Evolutionary conservation across 1,140 invertebrate species (phyloP), one percentile per base, ranked within the genome.

Genomic region (Bombus terrestris): DNA sequence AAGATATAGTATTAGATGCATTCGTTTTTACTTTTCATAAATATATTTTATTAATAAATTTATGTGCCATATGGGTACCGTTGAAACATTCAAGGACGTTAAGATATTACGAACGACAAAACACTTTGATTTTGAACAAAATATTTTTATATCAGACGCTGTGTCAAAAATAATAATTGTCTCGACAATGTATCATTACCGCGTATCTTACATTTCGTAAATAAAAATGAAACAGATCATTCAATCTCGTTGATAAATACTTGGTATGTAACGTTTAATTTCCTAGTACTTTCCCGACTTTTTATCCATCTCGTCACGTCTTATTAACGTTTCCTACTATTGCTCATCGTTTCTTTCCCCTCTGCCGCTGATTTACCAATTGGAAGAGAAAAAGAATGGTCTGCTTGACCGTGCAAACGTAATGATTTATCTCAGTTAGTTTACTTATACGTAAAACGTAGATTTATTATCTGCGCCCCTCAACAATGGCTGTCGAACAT

Each of bases 141-240:
- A 69, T 69, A 69, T 69, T 69, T 69, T 69, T 69, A 68, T 8
- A 68, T 68, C 25, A 22, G 32, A 53, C 32, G 15, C 35, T 53
- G 37, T 37, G 1, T 25, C 8, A 25, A n/a, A 57, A 57, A 80
- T 12, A 15, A 2, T 57, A 32, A 41, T 57, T 57, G 47, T 72
- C n/a, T 37, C 35, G 18, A 37, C 64, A 15, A 28, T 53, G 1
- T 37, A 37, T 39, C 13, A 76, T 76, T 76, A 74, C 28, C 25
- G 8, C 22, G 35, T 75, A 13, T 41, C 25, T 53, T 77, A 25
- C 37, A 84, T 71, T 71, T 62, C 39, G n/a, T 79, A 84, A 84
- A 79, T 79, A 84, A 84, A 79, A 59, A 79, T 10, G 25, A 59
- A 79, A 43, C 15, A 12, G 28, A 83, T 37, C 10, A 53, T 18